phyloP scores from a whole-genome alignment of 2,888 invertebrate genomes.

The Dryobota labecula region DNA sequence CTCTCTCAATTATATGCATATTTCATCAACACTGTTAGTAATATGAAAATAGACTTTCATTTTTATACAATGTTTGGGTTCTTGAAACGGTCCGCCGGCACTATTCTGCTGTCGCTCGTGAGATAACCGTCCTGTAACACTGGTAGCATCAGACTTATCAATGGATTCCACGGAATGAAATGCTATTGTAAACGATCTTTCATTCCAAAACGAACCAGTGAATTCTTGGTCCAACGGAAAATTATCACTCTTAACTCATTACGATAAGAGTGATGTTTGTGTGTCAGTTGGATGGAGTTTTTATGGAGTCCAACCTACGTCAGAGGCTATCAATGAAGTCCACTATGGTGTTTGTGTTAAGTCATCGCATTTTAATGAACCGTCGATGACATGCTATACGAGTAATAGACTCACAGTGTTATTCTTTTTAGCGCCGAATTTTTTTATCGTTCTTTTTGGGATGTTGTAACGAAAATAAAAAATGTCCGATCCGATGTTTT shows the following conservation, averaged over 20 bases:
- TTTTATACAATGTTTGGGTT: slow-evolving; percentile 28
- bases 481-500: slow-evolving; percentile 79
- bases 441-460: slow-evolving; percentile 83
- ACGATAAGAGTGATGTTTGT: slow-evolving; percentile 72
- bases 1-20: slow-evolving; percentile 24
- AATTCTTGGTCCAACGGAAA: slow-evolving; percentile 68
- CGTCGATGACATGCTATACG: slow-evolving; percentile 90
- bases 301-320: slow-evolving; percentile 85
- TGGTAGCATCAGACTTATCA: slow-evolving; percentile 90
- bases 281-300: slow-evolving; percentile 75
- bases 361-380: slow-evolving; percentile 91
- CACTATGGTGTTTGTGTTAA: slow-evolving; percentile 89
- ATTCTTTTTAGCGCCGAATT: slow-evolving; percentile 89
- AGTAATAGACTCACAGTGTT: slow-evolving; percentile 89
- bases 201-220: slow-evolving; percentile 82
- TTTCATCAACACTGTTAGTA: slow-evolving; percentile 4
- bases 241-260: slow-evolving; percentile 70
- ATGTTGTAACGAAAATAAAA: slow-evolving; percentile 80
- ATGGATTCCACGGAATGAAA: slow-evolving; percentile 90
- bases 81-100: slow-evolving; percentile 58
- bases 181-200: slow-evolving; percentile 87
- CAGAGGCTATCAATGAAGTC: slow-evolving; percentile 90
- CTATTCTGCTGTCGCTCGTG: slow-evolving; percentile 82
- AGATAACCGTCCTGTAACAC: slow-evolving; percentile 87
- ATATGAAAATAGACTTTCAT: slow-evolving; percentile 32